A percentile compares a stretch with the other conserved stretches of the same genome.
Conservation (phyloP, 2,888 invertebrate genomes). For the Gastrophysa polygoni region DNA sequence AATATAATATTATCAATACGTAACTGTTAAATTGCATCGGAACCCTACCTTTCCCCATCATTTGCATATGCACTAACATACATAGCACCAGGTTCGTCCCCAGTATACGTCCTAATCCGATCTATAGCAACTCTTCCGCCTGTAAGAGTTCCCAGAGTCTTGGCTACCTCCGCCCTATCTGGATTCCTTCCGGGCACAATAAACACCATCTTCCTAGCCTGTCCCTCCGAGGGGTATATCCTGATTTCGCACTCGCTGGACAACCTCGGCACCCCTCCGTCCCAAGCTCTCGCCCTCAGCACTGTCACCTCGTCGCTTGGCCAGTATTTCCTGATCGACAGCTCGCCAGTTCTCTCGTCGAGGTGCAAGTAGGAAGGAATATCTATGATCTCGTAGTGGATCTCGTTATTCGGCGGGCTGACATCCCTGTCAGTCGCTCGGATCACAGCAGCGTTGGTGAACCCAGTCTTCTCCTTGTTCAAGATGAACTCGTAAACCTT, state of each 20-base stretch:
- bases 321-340: slow-evolving; percentile 65
- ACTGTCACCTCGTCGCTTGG: slow-evolving; percentile 60
- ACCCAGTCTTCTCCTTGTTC: slow-evolving; percentile 73
- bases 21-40: too few relatives aligned
- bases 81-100: slow-evolving; percentile 62
- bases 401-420: slow-evolving; percentile 82
- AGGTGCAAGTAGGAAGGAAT: slow-evolving; percentile 72
- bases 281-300: slow-evolving; percentile 80
- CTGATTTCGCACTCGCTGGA: slow-evolving; percentile 75
- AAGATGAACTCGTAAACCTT: slow-evolving; percentile 81
- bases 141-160: slow-evolving; percentile 76
- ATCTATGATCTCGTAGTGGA: slow-evolving; percentile 83
- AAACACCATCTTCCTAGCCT: slow-evolving; percentile 78
- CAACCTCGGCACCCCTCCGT: slow-evolving; percentile 81
- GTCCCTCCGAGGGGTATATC: slow-evolving; percentile 78
- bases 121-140: slow-evolving; percentile 80
- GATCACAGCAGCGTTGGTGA: slow-evolving; percentile 72
- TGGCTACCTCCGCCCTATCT: slow-evolving; percentile 74
- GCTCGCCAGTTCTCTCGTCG: slow-evolving; percentile 77
- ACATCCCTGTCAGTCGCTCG: slow-evolving; percentile 86
- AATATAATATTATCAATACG: too few relatives aligned
- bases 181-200: slow-evolving; percentile 80
- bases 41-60: slow-evolving; percentile 64
- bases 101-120: slow-evolving; percentile 72
- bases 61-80: slow-evolving; percentile 60